These are phyloP conservation scores for Auanema sp. DNA, from an alignment of 2,888 invertebrate species.

Conservation along the genomic window DNA sequence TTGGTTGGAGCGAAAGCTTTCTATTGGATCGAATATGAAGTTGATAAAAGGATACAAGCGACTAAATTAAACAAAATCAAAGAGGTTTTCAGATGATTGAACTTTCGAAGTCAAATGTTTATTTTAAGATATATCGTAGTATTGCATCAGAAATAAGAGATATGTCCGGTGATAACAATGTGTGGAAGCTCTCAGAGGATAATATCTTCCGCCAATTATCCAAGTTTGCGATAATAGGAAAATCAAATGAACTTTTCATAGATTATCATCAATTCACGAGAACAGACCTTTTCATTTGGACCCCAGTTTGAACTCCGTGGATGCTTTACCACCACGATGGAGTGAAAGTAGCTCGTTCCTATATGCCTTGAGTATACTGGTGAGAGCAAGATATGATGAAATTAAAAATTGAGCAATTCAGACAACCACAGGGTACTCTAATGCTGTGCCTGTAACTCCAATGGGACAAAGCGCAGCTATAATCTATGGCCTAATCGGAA, in stretches of 20 bases:
- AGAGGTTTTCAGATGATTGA: conserved; percentile 10
- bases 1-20: conserved; percentile 56
- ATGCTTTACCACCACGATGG: conserved; percentile 59
- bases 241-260: conserved; percentile 5
- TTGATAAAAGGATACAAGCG: conserved; percentile 45
- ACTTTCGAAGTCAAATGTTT: not conserved
- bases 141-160: not conserved
- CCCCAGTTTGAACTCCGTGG: conserved; percentile 31
- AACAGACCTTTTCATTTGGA: conserved; percentile 46
- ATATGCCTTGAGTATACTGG: conserved; percentile 62
- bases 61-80: conserved; percentile 48
- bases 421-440: conserved; percentile 61
- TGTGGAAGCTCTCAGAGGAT: not conserved
- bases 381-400: conserved; percentile 27
- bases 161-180: conserved; percentile 2
- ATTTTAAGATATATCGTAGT: not conserved
- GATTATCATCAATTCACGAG: conserved; percentile 51
- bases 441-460: conserved; percentile 55
- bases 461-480: conserved; percentile 58
- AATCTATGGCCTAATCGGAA: conserved; percentile 56
- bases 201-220: not conserved
- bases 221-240: not conserved
- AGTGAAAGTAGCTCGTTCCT: conserved; percentile 52
- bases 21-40: conserved; percentile 49
- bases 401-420: conserved; percentile 22